Base-by-base conservation (phyloP, 2,888 invertebrate species). In the Drosophila lutescens region DNA sequence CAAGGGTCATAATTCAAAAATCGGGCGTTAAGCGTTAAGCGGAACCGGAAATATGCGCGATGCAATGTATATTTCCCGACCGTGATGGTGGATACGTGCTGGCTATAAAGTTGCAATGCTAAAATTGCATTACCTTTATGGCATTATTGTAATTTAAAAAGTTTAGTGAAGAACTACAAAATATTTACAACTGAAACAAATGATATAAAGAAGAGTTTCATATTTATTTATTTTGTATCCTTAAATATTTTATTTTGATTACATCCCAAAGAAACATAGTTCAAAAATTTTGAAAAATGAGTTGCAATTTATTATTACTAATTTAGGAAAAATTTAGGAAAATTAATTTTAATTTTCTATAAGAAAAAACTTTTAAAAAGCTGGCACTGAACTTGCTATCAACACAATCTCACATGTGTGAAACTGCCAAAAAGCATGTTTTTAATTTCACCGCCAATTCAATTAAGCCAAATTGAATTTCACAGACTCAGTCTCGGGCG, bases 401-500 rank as follows among this genome's bases (percentile, higher is more conserved):
- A 15, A 7, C 17, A 17, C 10, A 26, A 7, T 9, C 12, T 1
- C 13, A n/a, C n/a, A 15, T 30, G 30, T 47, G 30, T n/a, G 44
- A n/a, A 17, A 17, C 32, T 15, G 30, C 30, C 32, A 17, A 20
- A 32, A 17, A 17, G 17, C 4, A 38, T 50, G 41, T 46, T 43
- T 50, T 46, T 53, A 50, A 38, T 56, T 61, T 69, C 10, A 49
- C 15, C 66, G 34, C 47, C 66, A 75, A 88, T 77, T 77, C 71
- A 88, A 83, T 83, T 88, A 77, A 65, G 41, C 55, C n/a, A 70
- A 79, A 83, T 86, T 82, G 61, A 77, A 55, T 86, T 82, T 62
- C 43, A 41, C 17, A 32, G 40, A 54, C 46, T 47, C 9, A 36
- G 40, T 13, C 68, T 54, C 40, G 40, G 26, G 46, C 74, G 46